phyloP scores from a whole-genome alignment of 2,113 vertebrate species.

The Callipepla squamata region DNA sequence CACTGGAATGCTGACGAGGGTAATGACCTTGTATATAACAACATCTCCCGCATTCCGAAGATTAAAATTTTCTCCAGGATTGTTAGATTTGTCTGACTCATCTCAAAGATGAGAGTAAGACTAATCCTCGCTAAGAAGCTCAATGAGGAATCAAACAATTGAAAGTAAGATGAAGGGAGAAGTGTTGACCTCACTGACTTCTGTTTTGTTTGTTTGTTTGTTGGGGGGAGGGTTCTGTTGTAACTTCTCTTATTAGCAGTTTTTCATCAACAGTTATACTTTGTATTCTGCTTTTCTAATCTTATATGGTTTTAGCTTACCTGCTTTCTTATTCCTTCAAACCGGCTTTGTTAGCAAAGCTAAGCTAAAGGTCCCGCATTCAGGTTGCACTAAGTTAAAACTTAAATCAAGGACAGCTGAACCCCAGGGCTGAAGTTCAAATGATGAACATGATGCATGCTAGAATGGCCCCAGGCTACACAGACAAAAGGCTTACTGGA shows the following conservation, averaged over 20 bases:
- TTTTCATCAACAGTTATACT: neutral
- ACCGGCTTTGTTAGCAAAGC: neutral
- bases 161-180: neutral
- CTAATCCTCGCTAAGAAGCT: neutral
- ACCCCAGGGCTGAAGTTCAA: neutral
- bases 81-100: neutral
- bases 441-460: neutral
- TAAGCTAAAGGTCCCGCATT: neutral
- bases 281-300: neutral
- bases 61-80: neutral
- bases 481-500: neutral
- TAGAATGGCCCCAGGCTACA: neutral
- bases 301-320: neutral
- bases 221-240: neutral
- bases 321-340: neutral
- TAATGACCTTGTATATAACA: neutral
- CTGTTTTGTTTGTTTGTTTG: neutral
- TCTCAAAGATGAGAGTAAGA: neutral
- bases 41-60: fast-evolving
- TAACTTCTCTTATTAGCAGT: neutral
- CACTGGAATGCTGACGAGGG: neutral
- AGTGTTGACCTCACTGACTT: neutral
- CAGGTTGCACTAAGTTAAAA: neutral
- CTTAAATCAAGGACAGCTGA: neutral
- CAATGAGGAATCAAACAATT: neutral